Conservation (phyloP, 2,888 invertebrate species). For the Pomacea canaliculata region DNA sequence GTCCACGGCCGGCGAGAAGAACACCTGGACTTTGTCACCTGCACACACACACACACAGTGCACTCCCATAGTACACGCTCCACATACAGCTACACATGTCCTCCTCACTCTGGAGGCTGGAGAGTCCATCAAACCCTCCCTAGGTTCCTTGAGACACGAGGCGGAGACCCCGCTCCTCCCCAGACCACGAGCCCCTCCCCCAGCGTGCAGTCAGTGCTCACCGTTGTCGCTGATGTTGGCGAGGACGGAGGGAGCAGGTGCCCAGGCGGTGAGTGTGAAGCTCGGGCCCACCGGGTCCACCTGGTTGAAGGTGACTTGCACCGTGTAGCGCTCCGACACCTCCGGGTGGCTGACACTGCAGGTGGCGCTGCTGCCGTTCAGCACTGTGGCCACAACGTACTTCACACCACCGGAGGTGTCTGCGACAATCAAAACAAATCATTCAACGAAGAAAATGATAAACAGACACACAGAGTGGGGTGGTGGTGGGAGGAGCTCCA, state of each 20-base stretch:
- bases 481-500: too few relatives aligned
- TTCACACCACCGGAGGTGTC: neutral
- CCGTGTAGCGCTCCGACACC: neutral
- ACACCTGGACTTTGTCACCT: conserved; percentile 16
- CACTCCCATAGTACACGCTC: too few relatives aligned
- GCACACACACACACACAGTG: neutral
- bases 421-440: neutral
- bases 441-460: too few relatives aligned
- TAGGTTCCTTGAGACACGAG: too few relatives aligned
- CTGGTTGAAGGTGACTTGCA: conserved; percentile 27
- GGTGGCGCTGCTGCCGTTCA: conserved; percentile 12
- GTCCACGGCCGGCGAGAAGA: neutral
- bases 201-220: neutral
- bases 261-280: conserved; percentile 21
- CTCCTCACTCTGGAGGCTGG: neutral
- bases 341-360: conserved; percentile 25
- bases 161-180: too few relatives aligned
- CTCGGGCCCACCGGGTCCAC: conserved; percentile 15
- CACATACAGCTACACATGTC: too few relatives aligned
- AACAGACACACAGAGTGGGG: too few relatives aligned
- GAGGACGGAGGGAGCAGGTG: conserved; percentile 18
- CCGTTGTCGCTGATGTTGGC: conserved; percentile 24
- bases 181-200: too few relatives aligned
- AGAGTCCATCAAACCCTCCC: neutral
- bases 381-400: conserved; percentile 11